A percentile compares a stretch with the other conserved stretches of the same genome.
Conservation (phyloP, 1,140 invertebrate species). For the Nomia melanderi region DNA sequence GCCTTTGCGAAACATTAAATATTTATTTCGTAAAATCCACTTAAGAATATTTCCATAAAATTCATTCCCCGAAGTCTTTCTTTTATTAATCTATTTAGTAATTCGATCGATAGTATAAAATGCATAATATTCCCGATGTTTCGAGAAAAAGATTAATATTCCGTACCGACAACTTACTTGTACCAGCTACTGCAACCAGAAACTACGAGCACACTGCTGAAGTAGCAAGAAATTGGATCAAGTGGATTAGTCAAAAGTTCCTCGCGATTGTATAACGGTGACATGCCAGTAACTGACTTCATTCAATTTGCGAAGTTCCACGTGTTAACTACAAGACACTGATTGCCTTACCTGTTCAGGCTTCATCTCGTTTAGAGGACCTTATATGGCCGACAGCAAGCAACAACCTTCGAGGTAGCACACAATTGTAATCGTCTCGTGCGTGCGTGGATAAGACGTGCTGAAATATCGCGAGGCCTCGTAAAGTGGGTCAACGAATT, state of each 20-base stretch:
- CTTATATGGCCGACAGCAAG: slow-evolving; percentile 48
- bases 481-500: slow-evolving; percentile 61
- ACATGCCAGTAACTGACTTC: neutral
- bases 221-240: neutral
- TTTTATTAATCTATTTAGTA: no score
- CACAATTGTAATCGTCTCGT: slow-evolving; percentile 18
- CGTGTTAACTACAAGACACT: neutral
- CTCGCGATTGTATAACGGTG: slow-evolving; percentile 14
- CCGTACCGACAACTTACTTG: no score
- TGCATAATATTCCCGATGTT: no score
- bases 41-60: no score
- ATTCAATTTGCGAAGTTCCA: slow-evolving; percentile 6
- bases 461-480: slow-evolving; percentile 38
- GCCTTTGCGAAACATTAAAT: neutral
- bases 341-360: slow-evolving; percentile 28
- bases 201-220: no score
- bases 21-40: no score
- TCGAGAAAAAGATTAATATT: no score
- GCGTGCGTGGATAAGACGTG: slow-evolving; percentile 8
- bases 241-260: neutral
- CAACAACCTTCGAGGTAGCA: slow-evolving; percentile 52
- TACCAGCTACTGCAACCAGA: no score
- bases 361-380: slow-evolving; percentile 55
- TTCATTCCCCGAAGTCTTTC: no score
- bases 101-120: no score